A percentile compares a stretch with the other conserved stretches of the same genome.
Conservation (phyloP, 2,113 vertebrate species). For the Pseudois nayaur region DNA sequence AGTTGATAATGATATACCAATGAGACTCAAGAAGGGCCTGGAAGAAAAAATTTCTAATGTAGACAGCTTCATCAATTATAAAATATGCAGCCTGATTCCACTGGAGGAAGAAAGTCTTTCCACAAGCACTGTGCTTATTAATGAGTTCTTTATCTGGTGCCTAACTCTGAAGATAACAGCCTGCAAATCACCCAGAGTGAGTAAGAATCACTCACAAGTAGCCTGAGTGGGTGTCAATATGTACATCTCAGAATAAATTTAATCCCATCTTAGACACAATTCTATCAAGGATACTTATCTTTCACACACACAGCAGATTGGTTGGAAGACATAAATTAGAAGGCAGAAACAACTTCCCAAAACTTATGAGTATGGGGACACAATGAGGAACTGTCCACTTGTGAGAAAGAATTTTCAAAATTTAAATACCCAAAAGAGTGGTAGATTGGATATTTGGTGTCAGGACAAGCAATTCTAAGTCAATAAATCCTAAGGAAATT, state of each 20-base stretch:
- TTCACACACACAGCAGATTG: background rate
- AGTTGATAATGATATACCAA: background rate
- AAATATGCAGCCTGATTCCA: background rate
- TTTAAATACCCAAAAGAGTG: background rate
- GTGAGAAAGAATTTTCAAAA: background rate
- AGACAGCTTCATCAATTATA: background rate
- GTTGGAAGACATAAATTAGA: background rate
- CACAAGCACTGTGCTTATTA: background rate
- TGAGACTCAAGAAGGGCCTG: background rate
- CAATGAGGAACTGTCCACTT: background rate
- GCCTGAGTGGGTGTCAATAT: background rate
- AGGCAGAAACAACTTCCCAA: background rate
- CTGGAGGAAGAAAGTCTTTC: background rate
- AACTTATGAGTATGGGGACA: background rate
- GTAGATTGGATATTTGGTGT: background rate
- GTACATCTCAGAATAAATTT: background rate
- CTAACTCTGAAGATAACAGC: background rate
- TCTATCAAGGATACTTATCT: background rate
- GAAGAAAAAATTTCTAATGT: background rate
- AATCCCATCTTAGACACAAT: background rate
- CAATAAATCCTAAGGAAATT: background rate
- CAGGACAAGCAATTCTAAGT: background rate
- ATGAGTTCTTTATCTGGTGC: background rate
- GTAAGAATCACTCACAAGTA: background rate
- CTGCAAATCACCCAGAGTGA: background rate